Percentiles rank a stretch among this genome's conserved stretches.
Evolutionary conservation across 2,888 invertebrate species (phyloP).

Genomic region (Agrilus biguttatus): DNA sequence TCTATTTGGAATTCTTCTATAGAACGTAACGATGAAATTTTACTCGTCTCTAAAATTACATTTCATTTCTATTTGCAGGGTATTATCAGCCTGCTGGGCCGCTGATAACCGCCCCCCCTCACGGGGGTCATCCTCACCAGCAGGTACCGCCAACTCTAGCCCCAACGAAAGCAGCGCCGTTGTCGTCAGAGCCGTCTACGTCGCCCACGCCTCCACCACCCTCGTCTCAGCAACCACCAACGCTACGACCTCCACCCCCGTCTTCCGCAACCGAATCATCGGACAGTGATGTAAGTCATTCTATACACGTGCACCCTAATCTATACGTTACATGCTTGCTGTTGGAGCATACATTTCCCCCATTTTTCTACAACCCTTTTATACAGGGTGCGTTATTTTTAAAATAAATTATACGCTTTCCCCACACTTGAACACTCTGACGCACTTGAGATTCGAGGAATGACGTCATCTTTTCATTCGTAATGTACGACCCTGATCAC

Average conservation of each 20-base stretch:
- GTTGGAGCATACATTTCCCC: too few relatives aligned
- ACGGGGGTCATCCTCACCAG: constrained; percentile 25
- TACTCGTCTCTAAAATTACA: not conserved
- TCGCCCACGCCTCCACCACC: constrained; percentile 35
- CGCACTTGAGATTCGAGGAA: too few relatives aligned
- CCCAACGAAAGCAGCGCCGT: constrained; percentile 24
- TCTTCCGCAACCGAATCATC: constrained; percentile 30
- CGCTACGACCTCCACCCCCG: constrained; percentile 28
- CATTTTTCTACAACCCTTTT: too few relatives aligned
- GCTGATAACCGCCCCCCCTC: constrained; percentile 53
- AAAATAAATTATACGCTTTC: too few relatives aligned
- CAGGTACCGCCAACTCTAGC: constrained; percentile 33
- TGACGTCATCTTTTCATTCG: too few relatives aligned
- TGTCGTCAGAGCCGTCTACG: constrained; percentile 35
- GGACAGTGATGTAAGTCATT: constrained; percentile 29
- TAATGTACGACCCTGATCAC: too few relatives aligned
- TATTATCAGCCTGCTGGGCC: constrained; percentile 90
- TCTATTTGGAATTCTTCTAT: too few relatives aligned
- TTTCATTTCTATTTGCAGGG: constrained; percentile 40
- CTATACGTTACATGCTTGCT: too few relatives aligned
- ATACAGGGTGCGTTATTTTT: too few relatives aligned
- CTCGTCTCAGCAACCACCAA: constrained; percentile 30
- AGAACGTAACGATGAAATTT: not conserved
- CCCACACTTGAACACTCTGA: too few relatives aligned
- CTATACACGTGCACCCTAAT: too few relatives aligned